These are phyloP conservation scores for Dicyrtoma fusca DNA, from an alignment of 2,888 invertebrate genomes.

Conservation along the genomic window DNA sequence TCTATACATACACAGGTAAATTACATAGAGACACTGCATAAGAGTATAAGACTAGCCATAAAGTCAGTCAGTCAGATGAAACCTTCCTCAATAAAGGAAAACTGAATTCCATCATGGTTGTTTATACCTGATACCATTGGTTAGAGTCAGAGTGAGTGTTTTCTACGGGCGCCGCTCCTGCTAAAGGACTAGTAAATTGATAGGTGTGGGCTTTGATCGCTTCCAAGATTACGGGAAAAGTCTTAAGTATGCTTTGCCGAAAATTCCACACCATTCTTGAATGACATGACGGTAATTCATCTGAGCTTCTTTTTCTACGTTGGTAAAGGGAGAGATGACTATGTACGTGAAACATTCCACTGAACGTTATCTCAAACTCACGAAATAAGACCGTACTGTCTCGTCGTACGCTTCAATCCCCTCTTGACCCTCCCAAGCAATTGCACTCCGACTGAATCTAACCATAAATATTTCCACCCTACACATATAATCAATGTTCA, in stretches of 20 bases:
- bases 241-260: constrained; percentile 43
- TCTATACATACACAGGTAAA: no score
- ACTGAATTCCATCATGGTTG: constrained; percentile 29
- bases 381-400: constrained; percentile 5
- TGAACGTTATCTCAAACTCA: constrained; percentile 3
- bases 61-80: not conserved
- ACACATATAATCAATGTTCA: no score
- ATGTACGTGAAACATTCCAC: constrained; percentile 17
- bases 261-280: constrained; percentile 42
- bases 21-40: no score
- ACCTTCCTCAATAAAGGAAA: constrained; percentile 22
- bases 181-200: constrained; percentile 46
- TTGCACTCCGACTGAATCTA: no score
- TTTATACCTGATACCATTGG: not conserved
- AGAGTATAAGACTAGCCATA: no score
- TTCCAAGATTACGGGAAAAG: constrained; percentile 40
- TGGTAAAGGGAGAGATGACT: not conserved
- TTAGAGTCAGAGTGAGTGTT: not conserved
- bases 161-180: constrained; percentile 40
- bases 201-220: constrained; percentile 45
- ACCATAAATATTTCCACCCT: no score
- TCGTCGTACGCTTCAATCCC: no score
- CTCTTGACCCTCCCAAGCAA: no score
- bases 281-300: constrained; percentile 42
- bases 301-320: constrained; percentile 19